Evolutionary conservation across 2,888 invertebrate genomes (phyloP), one percentile per base, ranked within the genome.

Genomic region (Norana najaformis): DNA sequence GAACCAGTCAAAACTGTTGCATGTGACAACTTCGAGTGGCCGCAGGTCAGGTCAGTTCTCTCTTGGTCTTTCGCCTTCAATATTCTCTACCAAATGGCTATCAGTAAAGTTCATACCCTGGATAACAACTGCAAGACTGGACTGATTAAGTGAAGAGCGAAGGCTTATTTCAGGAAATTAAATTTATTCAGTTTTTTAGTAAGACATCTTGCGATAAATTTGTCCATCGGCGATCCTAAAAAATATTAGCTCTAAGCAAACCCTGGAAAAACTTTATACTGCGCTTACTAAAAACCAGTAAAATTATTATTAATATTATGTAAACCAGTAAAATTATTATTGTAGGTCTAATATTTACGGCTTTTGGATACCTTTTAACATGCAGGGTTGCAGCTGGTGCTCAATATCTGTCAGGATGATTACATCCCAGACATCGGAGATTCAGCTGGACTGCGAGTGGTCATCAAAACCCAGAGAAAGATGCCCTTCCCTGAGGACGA

Each of bases 401-500:
- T 92, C 20, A 91, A 92, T 90, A 89, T 92, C 35, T 89, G 91
- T 89, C 92, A 92, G 88, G 89, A 92, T 38, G 91, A 92, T 23
- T 92, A 92, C 37, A 69, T 91, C 36, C 88, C 90, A 20, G 90
- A 90, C 41, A 88, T 91, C 23, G 90, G 90, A 53, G 90, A 92
- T 39, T 91, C 91, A 0, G 92, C 92, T 16, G 92, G 92, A 11
- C 34, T 91, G 36, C 91, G 92, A 38, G 82, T 92, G 35, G 92
- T 92, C 37, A 88, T 92, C 34, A 91, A 92, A 38, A 83, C 90
- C 47, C 92, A 91, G 83, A 90, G 53, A 11, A 83, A 89, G 30
- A 91, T 91, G 89, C 91, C 92, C 20, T 92, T 92, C 88, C 92
- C 92, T 14, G 91, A 92, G 47, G 92, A 92, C 88, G 92, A 92